Base-by-base conservation (phyloP, 1,140 invertebrate genomes). In the Drosophila hydei region DNA sequence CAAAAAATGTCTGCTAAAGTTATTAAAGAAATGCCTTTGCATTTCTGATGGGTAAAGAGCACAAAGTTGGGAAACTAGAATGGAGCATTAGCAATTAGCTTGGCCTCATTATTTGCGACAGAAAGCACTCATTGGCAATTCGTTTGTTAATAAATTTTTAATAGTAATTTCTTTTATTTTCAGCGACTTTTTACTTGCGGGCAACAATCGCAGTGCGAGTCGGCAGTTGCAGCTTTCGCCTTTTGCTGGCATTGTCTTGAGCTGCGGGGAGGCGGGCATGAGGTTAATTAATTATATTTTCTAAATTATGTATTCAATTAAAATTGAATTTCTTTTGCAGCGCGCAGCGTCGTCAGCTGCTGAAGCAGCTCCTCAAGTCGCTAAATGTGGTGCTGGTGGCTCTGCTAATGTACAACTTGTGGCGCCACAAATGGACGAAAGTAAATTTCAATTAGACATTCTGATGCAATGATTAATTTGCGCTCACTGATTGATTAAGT, bases 341-440 rank as follows among this genome's bases (percentile, higher is more conserved):
- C 54, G 73, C 68, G 45, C 69, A 89, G 33, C 77, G 89, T 14
- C 85, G 89, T 12, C 50, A 38, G n/a, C 12, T 91, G 50, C 48
- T 91, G 36, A 89, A 69, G 61, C 79, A 81, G 36, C 51, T 91
- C 52, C 72, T 91, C 36, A 85, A 91, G 71, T 85, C 84, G n/a
- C 59, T 68, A 7, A 91, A 90, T 65, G 79, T 91, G 62, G 74
- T 91, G 43, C 58, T 91, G 30, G 87, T 91, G 16, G 87, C 64
- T 5, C 27, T 91, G 36, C 42, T 91, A 45, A 73, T 90, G 64
- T 90, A 83, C 45, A 90, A 80, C 64, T 76, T 91, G 70, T 91
- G 90, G 87, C 78, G 88, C n/a, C 81, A 83, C 65, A 91, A 91
- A 73, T 91, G 90, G 90, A 87, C 87, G 14, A 90, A 91, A 85